phyloP scores from a whole-genome alignment of 2,113 vertebrate genomes.

The Periophthalmodon schlosseri region DNA sequence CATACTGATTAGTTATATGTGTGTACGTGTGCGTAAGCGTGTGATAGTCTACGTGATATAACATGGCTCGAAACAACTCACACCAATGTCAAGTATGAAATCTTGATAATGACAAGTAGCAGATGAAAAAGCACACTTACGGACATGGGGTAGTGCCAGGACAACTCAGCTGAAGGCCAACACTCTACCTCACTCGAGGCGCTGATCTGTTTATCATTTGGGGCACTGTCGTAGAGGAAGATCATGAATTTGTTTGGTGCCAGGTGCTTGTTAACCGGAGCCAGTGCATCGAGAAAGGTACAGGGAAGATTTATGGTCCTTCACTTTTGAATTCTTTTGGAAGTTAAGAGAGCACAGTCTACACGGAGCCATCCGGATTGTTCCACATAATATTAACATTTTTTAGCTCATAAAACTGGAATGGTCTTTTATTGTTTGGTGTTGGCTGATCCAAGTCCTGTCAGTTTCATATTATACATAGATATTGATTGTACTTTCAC shows the following conservation, averaged over 20 bases:
- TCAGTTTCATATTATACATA: too few relatives aligned
- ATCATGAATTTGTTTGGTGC: slow-evolving; percentile 14
- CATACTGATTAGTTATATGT: too few relatives aligned
- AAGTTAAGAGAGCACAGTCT: not conserved
- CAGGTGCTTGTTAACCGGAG: not conserved
- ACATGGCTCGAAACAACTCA: slow-evolving; percentile 17
- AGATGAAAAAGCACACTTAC: slow-evolving; percentile 2
- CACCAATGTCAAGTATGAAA: slow-evolving; percentile 12
- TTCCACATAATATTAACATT: not conserved
- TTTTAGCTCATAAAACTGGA: too few relatives aligned
- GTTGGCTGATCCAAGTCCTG: too few relatives aligned
- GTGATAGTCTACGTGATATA: not conserved
- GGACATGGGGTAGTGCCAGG: not conserved
- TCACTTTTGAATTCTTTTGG: slow-evolving; percentile 3
- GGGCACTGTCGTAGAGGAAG: slow-evolving; percentile 1
- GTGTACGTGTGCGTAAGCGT: too few relatives aligned
- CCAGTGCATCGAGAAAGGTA: slow-evolving; percentile 9
- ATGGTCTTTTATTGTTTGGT: too few relatives aligned
- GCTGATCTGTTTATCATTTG: slow-evolving; percentile 11
- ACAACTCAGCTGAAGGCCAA: slow-evolving; percentile 11
- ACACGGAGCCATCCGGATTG: not conserved
- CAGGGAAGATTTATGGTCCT: slow-evolving; percentile 9
- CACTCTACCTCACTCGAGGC: slow-evolving; percentile 7
- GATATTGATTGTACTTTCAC: too few relatives aligned
- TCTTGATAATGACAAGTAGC: slow-evolving; percentile 26